Conservation (phyloP, 1,140 invertebrate genomes). For the Bombus affinis region DNA sequence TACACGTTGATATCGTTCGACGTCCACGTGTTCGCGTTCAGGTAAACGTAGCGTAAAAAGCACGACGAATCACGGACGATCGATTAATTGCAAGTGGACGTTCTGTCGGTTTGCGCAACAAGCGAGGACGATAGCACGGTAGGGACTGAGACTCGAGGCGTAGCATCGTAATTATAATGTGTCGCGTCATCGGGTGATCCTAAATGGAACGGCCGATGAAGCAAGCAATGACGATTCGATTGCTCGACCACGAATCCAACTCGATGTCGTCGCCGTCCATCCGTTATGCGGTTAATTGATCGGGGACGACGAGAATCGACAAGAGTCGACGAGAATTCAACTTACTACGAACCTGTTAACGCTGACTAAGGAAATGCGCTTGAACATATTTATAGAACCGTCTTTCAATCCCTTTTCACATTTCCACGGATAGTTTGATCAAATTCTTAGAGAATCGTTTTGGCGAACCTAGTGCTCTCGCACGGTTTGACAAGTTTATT, state of each 20-base stretch:
- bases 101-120: conserved; percentile 31
- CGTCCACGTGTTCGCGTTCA: not conserved
- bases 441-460: not conserved
- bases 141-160: conserved; percentile 55
- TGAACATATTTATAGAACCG: not conserved
- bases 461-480: not conserved
- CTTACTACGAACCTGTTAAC: no score
- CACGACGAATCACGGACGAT: not conserved
- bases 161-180: conserved; percentile 66
- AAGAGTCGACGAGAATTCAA: no score
- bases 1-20: not conserved
- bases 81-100: not conserved
- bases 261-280: conserved; percentile 19
- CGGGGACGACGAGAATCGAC: not conserved
- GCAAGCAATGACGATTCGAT: conserved; percentile 54
- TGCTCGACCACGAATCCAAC: conserved; percentile 22
- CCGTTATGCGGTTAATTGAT: conserved; percentile 17
- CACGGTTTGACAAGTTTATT: not conserved
- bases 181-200: conserved; percentile 62
- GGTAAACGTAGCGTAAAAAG: not conserved
- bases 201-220: conserved; percentile 64
- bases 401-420: not conserved
- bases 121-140: conserved; percentile 35
- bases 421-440: not conserved
- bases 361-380: no score